Evolutionary conservation across 2,113 vertebrate genomes (phyloP).

Genomic region (Polyodon spathula): DNA sequence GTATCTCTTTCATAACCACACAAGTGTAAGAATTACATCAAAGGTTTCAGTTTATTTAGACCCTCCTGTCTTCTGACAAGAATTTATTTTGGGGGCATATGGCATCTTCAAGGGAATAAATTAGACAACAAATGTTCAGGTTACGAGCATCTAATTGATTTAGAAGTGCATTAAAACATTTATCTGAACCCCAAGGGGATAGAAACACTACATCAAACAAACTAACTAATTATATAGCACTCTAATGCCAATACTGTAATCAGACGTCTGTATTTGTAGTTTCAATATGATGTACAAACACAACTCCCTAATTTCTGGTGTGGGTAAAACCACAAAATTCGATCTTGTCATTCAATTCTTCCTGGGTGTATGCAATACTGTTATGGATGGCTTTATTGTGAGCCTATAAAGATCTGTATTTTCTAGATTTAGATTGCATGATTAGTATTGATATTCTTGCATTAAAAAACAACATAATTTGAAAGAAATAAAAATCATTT

Average conservation of each 20-base stretch:
- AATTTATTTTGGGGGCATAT: slow-evolving; percentile 2
- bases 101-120: slow-evolving; percentile 3
- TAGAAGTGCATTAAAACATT: slow-evolving; percentile 20
- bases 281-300: slow-evolving; percentile 26
- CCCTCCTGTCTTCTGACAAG: neutral
- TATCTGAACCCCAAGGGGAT: slow-evolving; percentile 24
- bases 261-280: slow-evolving; percentile 28
- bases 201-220: slow-evolving; percentile 40
- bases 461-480: too few relatives aligned
- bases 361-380: slow-evolving; percentile 10
- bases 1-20: too few relatives aligned
- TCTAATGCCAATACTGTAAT: slow-evolving; percentile 31
- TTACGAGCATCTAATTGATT: slow-evolving; percentile 39
- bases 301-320: slow-evolving; percentile 26
- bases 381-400: neutral
- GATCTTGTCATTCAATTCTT: slow-evolving; percentile 39
- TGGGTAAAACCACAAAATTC: slow-evolving; percentile 46
- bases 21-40: neutral
- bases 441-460: too few relatives aligned
- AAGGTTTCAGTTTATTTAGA: neutral
- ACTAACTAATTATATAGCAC: slow-evolving; percentile 50
- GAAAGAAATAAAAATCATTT: too few relatives aligned
- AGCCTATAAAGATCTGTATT: too few relatives aligned
- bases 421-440: too few relatives aligned
- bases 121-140: slow-evolving; percentile 24